Evolutionary conservation across 2,888 invertebrate genomes (phyloP).

Genomic region (Sphaeridia pumilis): DNA sequence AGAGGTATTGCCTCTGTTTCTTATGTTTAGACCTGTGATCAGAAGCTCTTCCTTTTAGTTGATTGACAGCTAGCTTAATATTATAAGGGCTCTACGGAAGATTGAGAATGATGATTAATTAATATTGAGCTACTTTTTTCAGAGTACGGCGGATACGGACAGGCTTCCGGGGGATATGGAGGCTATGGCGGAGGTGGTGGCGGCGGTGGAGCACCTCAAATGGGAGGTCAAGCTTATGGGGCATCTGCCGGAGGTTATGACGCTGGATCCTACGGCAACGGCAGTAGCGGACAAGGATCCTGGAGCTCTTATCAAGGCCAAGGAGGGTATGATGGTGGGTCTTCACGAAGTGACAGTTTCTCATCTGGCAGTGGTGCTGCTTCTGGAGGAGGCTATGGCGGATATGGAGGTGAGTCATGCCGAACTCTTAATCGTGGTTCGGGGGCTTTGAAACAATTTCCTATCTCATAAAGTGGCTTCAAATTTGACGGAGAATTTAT

Average conservation of each 20-base stretch:
- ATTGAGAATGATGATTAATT: neutral
- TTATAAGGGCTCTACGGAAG: neutral
- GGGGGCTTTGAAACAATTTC: neutral
- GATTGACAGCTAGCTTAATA: neutral
- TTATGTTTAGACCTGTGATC: too few relatives aligned
- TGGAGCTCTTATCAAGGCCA: conserved; percentile 16
- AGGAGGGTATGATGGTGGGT: conserved; percentile 8
- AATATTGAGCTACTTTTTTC: neutral
- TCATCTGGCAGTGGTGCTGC: conserved; percentile 8
- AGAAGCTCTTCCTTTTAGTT: too few relatives aligned
- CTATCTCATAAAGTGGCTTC: neutral
- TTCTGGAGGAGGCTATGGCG: conserved; percentile 8
- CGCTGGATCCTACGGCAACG: conserved; percentile 11
- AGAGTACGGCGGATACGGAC: conserved; percentile 10
- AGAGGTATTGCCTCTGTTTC: too few relatives aligned
- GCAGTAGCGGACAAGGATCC: conserved; percentile 9
- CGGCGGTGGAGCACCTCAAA: conserved; percentile 8
- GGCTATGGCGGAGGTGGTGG: conserved; percentile 5
- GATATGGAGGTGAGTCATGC: conserved; percentile 10
- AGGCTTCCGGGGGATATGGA: conserved; percentile 9
- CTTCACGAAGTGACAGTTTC: conserved; percentile 6
- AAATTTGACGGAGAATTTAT: neutral
- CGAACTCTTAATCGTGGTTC: neutral
- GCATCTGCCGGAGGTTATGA: conserved; percentile 11
- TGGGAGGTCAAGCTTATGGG: conserved; percentile 8